Percentiles rank a stretch among this genome's conserved stretches.
Conservation (phyloP, 2,113 vertebrate species). For the Cynocephalus volans region DNA sequence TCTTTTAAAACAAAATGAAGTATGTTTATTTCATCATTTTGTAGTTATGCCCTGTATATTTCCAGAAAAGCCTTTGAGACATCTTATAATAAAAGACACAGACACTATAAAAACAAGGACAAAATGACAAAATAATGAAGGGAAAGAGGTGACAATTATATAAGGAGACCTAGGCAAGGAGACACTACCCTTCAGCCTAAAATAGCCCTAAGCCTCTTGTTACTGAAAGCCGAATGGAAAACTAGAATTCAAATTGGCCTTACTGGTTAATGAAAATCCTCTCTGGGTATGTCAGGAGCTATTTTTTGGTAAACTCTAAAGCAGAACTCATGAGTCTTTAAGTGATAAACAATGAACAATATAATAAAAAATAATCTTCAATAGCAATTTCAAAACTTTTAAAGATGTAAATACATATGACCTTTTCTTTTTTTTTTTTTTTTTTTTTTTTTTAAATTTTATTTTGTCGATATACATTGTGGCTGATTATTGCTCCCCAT, state of each 20-base stretch:
- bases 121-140: constrained; percentile 22
- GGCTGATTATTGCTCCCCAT: no score
- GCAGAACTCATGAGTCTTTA: background rate
- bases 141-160: background rate
- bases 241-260: background rate
- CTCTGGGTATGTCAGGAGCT: background rate
- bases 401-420: background rate
- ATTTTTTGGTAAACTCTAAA: background rate
- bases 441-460: no score
- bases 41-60: background rate
- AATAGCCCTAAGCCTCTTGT: background rate
- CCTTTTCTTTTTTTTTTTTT: no score
- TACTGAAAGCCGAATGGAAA: constrained; percentile 42
- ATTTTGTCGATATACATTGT: no score
- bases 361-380: background rate
- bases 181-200: background rate
- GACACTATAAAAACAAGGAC: constrained; percentile 25
- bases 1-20: constrained; percentile 65
- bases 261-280: background rate
- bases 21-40: constrained; percentile 71
- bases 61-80: constrained; percentile 46
- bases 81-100: constrained; percentile 54
- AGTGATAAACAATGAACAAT: background rate
- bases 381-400: background rate
- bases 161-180: background rate